A percentile compares a stretch with the other conserved stretches of the same genome.
phyloP scores from a whole-genome alignment of 2,797 vertebrate genomes.

The Tarsius wallacei region DNA sequence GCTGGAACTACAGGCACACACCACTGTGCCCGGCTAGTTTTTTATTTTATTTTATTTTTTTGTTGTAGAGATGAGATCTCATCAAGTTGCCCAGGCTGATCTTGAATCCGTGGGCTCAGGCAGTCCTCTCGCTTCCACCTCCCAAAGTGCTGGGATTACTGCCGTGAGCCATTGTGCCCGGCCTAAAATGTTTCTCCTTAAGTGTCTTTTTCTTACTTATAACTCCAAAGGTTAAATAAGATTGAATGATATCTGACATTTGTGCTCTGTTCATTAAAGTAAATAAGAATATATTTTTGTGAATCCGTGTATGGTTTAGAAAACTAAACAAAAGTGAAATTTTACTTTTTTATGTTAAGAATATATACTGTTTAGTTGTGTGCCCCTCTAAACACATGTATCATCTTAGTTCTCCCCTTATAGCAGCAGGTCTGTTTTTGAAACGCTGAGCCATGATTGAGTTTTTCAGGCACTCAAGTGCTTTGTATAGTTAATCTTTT shows the following conservation, averaged over 20 bases:
- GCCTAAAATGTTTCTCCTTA: too few species aligned
- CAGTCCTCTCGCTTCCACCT: too few species aligned
- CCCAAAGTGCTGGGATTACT: too few species aligned
- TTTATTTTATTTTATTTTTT: neutral
- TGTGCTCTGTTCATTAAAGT: conserved; percentile 25
- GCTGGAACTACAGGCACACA: too few species aligned
- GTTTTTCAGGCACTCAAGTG: conserved; percentile 58
- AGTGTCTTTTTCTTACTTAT: conserved; percentile 55
- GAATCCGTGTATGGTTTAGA: conserved; percentile 10
- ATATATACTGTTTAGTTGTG: conserved; percentile 43
- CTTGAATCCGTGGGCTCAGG: neutral
- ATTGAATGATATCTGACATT: neutral
- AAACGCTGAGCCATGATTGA: conserved; percentile 44
- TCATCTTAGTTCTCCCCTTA: conserved; percentile 9
- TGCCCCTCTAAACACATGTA: conserved; percentile 1
- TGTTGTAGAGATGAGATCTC: too few species aligned
- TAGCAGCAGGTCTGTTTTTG: neutral
- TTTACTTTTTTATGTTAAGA: neutral
- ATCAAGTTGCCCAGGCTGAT: too few species aligned
- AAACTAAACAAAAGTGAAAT: conserved; percentile 61
- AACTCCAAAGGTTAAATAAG: conserved; percentile 68
- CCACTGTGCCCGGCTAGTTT: too few species aligned
- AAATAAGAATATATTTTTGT: conserved; percentile 54
- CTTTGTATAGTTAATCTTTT: conserved; percentile 19
- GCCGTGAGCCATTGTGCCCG: too few species aligned